Base-by-base conservation (phyloP, 2,888 invertebrate species). In the Elysia crispata region DNA sequence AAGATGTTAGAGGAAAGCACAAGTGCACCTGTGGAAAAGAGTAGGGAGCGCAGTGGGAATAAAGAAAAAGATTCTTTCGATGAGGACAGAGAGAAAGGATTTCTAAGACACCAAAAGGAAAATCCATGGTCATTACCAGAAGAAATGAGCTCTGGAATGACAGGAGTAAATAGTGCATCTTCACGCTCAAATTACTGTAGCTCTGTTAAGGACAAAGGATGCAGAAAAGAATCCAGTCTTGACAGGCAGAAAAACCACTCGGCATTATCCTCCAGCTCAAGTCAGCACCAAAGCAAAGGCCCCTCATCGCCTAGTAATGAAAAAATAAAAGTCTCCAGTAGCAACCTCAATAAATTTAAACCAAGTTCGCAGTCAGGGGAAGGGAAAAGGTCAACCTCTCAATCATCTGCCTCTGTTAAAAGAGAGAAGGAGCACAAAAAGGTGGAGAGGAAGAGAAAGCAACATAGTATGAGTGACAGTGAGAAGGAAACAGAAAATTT, bases 381-480 rank as follows among this genome's bases (percentile, higher is more conserved):
- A 66, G 5, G 70, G 31, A 60, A 77, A n/a, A 25, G 70, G 11
- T 6, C 41, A 41, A 41, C 41, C 41, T 41, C 41, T 41, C 5
- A 41, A 11, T 41, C 41, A 3, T 6, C 3, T 41, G 41, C 11
- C 41, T 41, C 41, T 41, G 41, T 41, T 3, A 23, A 60, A n/a
- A 49, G 30, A 23, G 60, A 3, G n/a, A n/a, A n/a, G 23, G 72
- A 49, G 41, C 5, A 30, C 18, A 54, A 23, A 23, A 60, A 49
- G 54, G 30, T 80, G 25, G 70, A 80, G 49, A 69, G 80, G 20
- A 76, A 64, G 28, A 57, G 72, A n/a, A 70, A 76, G 31, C 49
- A 67, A 1, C 80, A 80, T 28, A 76, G 69, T 25, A 23, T 80
- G 6, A 80, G 80, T 62, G 69, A 74, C 5, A 66, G 57, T 50